Conservation (phyloP, 2,113 vertebrate species). For the Microtus montanus region DNA sequence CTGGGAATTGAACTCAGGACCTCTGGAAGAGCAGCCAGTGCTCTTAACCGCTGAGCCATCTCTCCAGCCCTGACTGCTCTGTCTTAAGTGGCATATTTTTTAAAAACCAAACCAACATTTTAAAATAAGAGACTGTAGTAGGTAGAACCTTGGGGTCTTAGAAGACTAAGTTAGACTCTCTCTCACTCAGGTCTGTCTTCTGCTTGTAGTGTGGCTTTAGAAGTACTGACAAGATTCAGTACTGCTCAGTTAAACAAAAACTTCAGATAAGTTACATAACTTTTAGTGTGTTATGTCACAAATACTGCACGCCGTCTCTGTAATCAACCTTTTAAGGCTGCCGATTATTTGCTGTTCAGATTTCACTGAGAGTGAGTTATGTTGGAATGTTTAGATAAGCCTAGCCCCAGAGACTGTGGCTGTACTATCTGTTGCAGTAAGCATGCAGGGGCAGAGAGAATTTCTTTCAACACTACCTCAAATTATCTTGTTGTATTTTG, state of each 20-base stretch:
- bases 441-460: background rate
- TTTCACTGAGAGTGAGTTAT: background rate
- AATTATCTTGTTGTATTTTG: slow-evolving; percentile 6
- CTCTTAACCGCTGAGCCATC: too few relatives aligned
- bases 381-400: background rate
- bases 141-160: background rate
- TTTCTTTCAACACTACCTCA: background rate
- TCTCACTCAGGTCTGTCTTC: background rate
- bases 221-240: background rate
- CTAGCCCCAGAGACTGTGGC: background rate
- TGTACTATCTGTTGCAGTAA: background rate
- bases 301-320: background rate
- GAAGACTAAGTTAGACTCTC: background rate
- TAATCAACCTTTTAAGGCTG: background rate
- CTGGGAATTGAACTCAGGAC: too few relatives aligned
- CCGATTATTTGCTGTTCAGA: background rate
- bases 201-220: background rate
- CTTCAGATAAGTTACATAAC: background rate
- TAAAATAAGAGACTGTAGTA: background rate
- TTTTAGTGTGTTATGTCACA: background rate
- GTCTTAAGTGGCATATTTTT: background rate
- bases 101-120: background rate
- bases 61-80: background rate
- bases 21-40: too few relatives aligned
- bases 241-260: background rate